Percentiles rank a stretch among this genome's conserved stretches.
Conservation (phyloP, 2,888 invertebrate species). For the Nephrotoma flavescens region DNA sequence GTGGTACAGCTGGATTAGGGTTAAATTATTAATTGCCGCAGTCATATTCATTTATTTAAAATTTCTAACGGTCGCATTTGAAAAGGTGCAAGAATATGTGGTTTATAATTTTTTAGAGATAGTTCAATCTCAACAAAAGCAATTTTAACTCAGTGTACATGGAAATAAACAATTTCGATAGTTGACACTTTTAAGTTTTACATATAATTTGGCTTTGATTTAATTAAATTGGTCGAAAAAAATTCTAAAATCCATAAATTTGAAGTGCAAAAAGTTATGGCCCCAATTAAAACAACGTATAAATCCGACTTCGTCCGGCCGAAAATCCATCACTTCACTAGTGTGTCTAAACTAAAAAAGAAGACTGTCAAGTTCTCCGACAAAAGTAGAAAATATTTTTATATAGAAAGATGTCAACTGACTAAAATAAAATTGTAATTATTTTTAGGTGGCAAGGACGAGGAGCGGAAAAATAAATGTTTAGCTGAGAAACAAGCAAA, state of each 20-base stretch:
- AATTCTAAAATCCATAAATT: background rate
- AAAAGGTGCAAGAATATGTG: no score
- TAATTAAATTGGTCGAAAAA: background rate
- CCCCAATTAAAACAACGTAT: background rate
- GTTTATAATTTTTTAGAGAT: no score
- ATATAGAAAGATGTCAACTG: no score
- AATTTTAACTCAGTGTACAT: background rate
- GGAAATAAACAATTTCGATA: background rate
- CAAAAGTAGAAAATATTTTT: background rate
- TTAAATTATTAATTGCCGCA: background rate
- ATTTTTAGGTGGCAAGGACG: background rate
- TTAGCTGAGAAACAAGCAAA: background rate
- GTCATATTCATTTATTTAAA: background rate
- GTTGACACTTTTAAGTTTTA: background rate
- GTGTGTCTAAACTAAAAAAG: background rate
- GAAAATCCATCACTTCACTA: background rate
- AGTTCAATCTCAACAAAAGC: background rate
- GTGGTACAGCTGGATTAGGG: background rate
- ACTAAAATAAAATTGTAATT: no score
- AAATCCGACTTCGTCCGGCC: background rate
- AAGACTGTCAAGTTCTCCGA: background rate
- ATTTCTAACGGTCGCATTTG: background rate
- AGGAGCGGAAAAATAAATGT: background rate
- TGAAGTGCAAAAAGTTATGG: background rate
- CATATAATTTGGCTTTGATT: background rate